These are phyloP conservation scores for Ophion obscuratus DNA, from an alignment of 2,888 invertebrate genomes.

Conservation along the genomic window DNA sequence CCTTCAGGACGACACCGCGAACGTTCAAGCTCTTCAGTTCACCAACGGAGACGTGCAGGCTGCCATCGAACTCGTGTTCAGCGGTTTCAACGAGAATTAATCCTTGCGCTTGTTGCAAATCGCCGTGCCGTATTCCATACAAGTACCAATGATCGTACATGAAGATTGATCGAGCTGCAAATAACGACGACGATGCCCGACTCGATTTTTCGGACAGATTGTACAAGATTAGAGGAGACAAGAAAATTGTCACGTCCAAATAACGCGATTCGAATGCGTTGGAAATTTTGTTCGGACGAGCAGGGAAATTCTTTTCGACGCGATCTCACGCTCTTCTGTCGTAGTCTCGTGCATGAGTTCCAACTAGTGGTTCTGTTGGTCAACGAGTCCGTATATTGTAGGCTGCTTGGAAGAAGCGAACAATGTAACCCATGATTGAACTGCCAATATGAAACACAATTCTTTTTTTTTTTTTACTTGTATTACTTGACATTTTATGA, in stretches of 20 bases:
- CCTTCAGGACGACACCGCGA: constrained; percentile 92
- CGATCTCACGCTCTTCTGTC: background rate
- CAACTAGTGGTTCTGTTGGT: background rate
- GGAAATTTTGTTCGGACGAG: background rate
- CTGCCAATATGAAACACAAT: background rate
- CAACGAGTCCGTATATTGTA: background rate
- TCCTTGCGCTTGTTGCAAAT: background rate
- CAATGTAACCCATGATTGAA: background rate
- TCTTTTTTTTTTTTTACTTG: background rate
- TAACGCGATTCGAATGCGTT: background rate
- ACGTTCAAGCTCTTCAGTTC: constrained; percentile 93
- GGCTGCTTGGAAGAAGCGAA: background rate
- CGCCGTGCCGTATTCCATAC: background rate
- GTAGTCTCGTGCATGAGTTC: background rate
- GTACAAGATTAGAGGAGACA: background rate
- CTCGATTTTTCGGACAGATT: too few species aligned
- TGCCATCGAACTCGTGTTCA: constrained; percentile 95
- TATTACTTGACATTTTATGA: too few species aligned
- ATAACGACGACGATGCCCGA: too few species aligned
- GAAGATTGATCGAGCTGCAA: too few species aligned
- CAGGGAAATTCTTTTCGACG: background rate
- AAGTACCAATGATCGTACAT: too few species aligned
- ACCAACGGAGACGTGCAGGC: constrained; percentile 95
- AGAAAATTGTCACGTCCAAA: background rate
- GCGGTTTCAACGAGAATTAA: constrained; percentile 84